Evolutionary conservation across 64 coral and sea anemone genomes (phyloP).

Genomic region (Hydrozoanthus tunicans): DNA sequence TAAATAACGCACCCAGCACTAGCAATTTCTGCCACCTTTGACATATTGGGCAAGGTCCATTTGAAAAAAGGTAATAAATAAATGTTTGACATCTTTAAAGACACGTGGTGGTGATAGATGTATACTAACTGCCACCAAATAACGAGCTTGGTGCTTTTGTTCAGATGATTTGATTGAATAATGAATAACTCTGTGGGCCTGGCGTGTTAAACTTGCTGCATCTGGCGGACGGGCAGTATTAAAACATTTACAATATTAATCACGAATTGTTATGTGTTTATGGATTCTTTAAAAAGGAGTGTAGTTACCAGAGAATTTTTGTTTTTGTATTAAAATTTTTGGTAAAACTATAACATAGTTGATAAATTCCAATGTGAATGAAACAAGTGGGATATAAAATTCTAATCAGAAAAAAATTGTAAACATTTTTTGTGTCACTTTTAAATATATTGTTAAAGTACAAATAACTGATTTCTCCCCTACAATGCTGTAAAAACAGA

Average conservation of each 20-base stretch:
- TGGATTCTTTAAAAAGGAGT: too few species aligned
- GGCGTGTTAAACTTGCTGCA: background rate
- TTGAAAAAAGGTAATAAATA: background rate
- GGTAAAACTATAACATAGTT: background rate
- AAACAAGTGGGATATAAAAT: too few species aligned
- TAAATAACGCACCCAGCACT: background rate
- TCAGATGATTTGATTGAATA: background rate
- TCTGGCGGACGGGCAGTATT: too few species aligned
- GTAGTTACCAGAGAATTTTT: too few species aligned
- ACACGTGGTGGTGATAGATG: conserved; percentile 10
- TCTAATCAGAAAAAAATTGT: background rate
- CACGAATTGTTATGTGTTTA: too few species aligned
- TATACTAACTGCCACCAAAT: background rate
- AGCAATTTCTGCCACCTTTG: background rate
- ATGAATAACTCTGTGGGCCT: background rate
- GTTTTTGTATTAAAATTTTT: background rate
- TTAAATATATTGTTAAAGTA: too few species aligned
- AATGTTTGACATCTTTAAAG: background rate
- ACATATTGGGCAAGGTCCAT: background rate
- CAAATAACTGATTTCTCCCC: too few species aligned
- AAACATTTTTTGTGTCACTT: background rate
- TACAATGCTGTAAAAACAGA: background rate
- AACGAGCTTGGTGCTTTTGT: background rate
- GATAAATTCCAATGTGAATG: background rate
- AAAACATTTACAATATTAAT: too few species aligned